Evolutionary conservation across 2,888 invertebrate species (phyloP).

Genomic region (Trachelus iudaicus): DNA sequence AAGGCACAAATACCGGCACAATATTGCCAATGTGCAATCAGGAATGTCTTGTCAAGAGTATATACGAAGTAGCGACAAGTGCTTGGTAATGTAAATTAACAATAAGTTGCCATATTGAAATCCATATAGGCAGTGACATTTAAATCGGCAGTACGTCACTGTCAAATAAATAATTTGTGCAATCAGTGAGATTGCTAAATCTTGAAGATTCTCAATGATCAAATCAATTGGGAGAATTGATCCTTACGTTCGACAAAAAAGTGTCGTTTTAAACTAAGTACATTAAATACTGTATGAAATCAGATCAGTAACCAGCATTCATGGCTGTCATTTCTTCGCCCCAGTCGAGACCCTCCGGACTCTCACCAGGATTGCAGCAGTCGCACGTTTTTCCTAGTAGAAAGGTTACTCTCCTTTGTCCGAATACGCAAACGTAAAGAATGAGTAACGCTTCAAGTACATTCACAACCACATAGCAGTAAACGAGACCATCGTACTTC

Average conservation of each 20-base stretch:
- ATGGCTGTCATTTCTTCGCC: constrained; percentile 91
- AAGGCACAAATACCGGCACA: neutral
- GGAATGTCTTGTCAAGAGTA: neutral
- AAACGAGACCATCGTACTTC: constrained; percentile 77
- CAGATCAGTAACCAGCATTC: constrained; percentile 73
- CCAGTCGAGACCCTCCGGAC: constrained; percentile 82
- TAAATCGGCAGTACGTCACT: neutral
- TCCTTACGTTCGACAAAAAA: neutral
- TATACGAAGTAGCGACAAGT: neutral
- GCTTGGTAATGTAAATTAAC: neutral
- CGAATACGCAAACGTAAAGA: constrained; percentile 81
- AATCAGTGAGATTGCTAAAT: neutral
- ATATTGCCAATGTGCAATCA: neutral
- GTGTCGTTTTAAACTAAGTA: neutral
- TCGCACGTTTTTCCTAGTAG: constrained; percentile 81
- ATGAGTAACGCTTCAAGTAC: constrained; percentile 80
- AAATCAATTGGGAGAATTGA: neutral
- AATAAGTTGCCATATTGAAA: neutral
- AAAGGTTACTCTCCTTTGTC: constrained; percentile 84
- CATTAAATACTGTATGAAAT: neutral
- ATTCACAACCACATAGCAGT: constrained; percentile 81
- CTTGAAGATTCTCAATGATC: neutral
- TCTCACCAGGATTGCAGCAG: constrained; percentile 70
- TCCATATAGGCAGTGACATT: neutral
- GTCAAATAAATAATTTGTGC: neutral